Conservation (phyloP, 2,888 invertebrate genomes). For the Scotopteryx bipunctaria region DNA sequence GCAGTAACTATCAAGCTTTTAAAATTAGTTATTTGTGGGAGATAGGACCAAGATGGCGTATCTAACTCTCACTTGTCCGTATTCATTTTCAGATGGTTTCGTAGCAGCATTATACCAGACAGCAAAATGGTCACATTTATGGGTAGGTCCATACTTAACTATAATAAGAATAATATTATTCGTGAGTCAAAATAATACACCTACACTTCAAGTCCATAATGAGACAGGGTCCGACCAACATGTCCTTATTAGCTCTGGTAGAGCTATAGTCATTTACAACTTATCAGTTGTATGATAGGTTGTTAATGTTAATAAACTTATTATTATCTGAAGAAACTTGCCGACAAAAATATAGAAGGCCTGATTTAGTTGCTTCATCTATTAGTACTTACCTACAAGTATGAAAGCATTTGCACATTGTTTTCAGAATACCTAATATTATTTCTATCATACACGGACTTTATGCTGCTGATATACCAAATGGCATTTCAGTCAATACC, state of each 20-base stretch:
- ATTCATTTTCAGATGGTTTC: constrained; percentile 66
- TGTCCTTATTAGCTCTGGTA: constrained; percentile 11
- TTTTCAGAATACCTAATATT: constrained; percentile 72
- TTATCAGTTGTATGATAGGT: constrained; percentile 4
- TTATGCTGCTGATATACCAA: constrained; percentile 73
- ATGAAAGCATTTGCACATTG: too few relatives aligned
- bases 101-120: constrained; percentile 72
- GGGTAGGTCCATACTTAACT: constrained; percentile 49
- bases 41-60: not conserved
- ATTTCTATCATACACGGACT: constrained; percentile 67
- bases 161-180: constrained; percentile 20
- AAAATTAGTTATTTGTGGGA: too few relatives aligned
- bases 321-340: not conserved
- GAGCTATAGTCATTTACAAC: constrained; percentile 1
- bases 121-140: constrained; percentile 64
- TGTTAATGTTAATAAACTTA: not conserved
- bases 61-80: not conserved
- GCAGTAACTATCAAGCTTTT: too few relatives aligned
- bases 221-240: constrained; percentile 12
- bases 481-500: constrained; percentile 74
- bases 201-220: constrained; percentile 18
- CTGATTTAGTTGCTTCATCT: too few relatives aligned
- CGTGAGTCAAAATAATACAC: constrained; percentile 25
- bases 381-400: too few relatives aligned
- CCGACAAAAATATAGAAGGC: too few relatives aligned